Evolutionary conservation across 2,797 vertebrate species (phyloP).

Genomic region (Pempheris klunzingeri): DNA sequence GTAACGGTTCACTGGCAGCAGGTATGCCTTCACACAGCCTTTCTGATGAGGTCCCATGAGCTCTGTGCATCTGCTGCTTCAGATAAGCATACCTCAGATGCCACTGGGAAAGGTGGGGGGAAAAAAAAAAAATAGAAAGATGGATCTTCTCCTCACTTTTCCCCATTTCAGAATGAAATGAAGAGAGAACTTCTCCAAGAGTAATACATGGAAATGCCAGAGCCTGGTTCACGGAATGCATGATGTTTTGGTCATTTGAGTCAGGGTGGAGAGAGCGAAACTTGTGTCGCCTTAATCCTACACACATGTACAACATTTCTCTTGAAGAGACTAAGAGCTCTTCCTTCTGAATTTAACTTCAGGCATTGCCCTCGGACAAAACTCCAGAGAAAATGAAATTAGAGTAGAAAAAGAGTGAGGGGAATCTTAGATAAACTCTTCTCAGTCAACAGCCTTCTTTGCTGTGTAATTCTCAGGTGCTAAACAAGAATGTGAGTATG

Average conservation of each 20-base stretch:
- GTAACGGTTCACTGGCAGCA: conserved; percentile 80
- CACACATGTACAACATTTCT: conserved; percentile 48
- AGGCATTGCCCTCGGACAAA: conserved; percentile 31
- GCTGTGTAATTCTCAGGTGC: conserved; percentile 53
- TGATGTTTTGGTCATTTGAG: conserved; percentile 58
- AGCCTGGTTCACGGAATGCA: conserved; percentile 28
- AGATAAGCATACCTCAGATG: conserved; percentile 85
- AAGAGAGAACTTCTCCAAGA: conserved; percentile 64
- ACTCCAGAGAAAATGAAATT: conserved; percentile 39
- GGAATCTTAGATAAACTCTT: conserved; percentile 49
- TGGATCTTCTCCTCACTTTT: conserved; percentile 64
- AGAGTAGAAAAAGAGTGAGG: conserved; percentile 26
- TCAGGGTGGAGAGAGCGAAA: conserved; percentile 22
- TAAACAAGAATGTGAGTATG: conserved; percentile 44
- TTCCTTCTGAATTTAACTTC: conserved; percentile 46
- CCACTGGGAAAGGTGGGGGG: conserved; percentile 68
- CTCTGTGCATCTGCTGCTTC: conserved; percentile 82
- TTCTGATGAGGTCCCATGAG: conserved; percentile 87
- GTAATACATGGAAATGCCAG: conserved; percentile 73
- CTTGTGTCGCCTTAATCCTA: conserved; percentile 55
- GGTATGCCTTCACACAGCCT: conserved; percentile 79
- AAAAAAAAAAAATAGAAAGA: conserved; percentile 47
- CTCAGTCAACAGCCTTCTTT: conserved; percentile 47
- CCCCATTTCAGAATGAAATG: conserved; percentile 67
- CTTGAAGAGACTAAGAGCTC: conserved; percentile 51